A percentile compares a stretch with the other conserved stretches of the same genome.
These are phyloP conservation scores for Dryococelus australis DNA, from an alignment of 2,888 invertebrate genomes.

Conservation along the genomic window DNA sequence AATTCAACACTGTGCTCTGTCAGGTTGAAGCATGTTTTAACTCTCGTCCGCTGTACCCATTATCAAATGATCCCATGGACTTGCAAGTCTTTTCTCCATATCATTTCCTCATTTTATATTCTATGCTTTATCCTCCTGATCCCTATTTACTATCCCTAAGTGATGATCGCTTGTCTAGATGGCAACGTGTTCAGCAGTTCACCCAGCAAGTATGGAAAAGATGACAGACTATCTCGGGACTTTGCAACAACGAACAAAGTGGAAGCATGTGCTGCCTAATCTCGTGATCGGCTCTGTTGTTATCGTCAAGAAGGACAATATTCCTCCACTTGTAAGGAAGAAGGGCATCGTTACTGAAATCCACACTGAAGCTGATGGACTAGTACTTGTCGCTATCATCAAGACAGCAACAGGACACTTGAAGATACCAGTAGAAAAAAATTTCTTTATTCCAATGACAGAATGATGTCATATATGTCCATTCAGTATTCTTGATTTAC, in stretches of 20 bases:
- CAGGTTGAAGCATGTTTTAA: no score
- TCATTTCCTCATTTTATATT: no score
- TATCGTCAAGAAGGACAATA: not conserved
- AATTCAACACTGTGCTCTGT: not conserved
- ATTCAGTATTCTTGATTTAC: no score
- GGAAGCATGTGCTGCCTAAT: not conserved
- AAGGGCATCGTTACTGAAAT: not conserved
- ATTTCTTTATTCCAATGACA: no score
- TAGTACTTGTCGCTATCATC: not conserved
- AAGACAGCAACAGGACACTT: not conserved
- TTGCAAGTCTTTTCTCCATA: no score
- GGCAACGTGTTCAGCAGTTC: not conserved
- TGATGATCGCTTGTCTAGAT: conserved; percentile 24
- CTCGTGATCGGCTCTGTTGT: not conserved
- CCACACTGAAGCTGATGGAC: not conserved
- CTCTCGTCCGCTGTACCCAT: no score
- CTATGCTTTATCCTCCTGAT: conserved; percentile 8
- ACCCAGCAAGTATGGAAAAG: conserved; percentile 17
- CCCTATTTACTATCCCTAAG: not conserved
- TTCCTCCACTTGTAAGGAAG: not conserved
- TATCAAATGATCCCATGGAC: no score
- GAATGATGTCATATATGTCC: no score
- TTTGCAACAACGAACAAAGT: conserved; percentile 11
- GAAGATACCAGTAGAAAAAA: no score
- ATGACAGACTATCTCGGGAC: conserved; percentile 8